Evolutionary conservation across 2,113 vertebrate species (phyloP), one percentile per base, ranked within the genome.

Genomic region (Aleadryas rufinucha): DNA sequence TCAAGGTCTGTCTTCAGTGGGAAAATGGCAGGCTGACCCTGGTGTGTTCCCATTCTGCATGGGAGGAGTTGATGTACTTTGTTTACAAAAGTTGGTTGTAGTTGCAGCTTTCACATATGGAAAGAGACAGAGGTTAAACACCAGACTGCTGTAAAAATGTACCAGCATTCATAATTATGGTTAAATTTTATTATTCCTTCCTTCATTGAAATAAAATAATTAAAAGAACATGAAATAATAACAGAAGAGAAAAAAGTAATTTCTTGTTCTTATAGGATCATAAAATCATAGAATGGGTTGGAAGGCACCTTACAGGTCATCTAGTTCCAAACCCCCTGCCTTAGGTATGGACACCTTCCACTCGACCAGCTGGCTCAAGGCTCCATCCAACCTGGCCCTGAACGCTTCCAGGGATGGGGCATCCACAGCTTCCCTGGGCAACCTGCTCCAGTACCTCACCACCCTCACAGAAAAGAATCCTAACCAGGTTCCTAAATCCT

Each of bases 11-110:
- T 81, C 60, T 76, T 78, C 10, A 23, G 41, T 69, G 50, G 53
- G 84, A 72, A 74, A 69, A 60, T 11, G 33, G 26, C 70, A 90
- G 47, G 33, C 42, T 76, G 57, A 71, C 65, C 53, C 26, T 71
- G 31, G 20, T 60, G 47, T 15, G 11, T 39, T 95, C 84, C 74
- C 5, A 0, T 39, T 79, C 50, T 76, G 23, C 0, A 0, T 47
- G 45, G 17, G 45, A 76, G n/a, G 39, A 75, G 54, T 89, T 6
- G 2, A 30, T 76, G 47, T 63, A 77, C 54, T 44, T 8, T 64
- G 21, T 74, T 89, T 79, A 63, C 63, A 71, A 13, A 68, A 41
- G 37, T 9, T 76, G 61, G 33, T 56, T 82, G 22, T 84, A 87
- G 16, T n/a, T 84, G 50, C 59, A 76, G 10, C 12, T 91, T 79